Evolutionary conservation across 2,797 vertebrate genomes (phyloP).

Genomic region (Coracias cyanogaster): DNA sequence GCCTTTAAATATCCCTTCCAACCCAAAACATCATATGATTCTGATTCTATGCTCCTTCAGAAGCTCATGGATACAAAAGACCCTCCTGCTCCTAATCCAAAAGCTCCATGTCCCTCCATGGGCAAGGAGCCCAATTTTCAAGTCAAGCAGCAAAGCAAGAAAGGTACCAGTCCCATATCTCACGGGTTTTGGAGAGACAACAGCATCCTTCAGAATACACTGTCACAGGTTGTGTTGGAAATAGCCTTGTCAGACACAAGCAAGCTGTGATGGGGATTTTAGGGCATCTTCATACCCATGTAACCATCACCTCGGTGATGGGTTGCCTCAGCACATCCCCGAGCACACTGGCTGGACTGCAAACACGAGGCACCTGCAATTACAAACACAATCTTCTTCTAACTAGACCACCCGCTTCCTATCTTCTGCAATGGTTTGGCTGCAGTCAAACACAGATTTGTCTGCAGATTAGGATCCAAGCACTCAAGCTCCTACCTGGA

Average conservation of each 20-base stretch:
- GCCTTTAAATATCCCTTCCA: neutral
- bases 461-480: neutral
- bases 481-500: neutral
- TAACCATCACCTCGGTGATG: neutral
- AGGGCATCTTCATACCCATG: neutral
- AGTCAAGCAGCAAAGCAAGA: neutral
- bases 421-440: neutral
- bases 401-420: neutral
- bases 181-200: fast-evolving
- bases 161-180: fast-evolving
- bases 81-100: neutral
- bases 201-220: neutral
- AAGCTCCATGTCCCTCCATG: fast-evolving
- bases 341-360: neutral
- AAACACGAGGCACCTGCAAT: fast-evolving
- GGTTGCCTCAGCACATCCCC: neutral
- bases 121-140: neutral
- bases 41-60: neutral
- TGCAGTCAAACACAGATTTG: neutral
- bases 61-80: fast-evolving
- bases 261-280: fast-evolving
- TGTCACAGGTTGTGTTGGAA: fast-evolving
- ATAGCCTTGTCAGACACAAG: neutral
- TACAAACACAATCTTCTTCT: neutral
- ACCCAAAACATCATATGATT: neutral